A percentile compares a stretch with the other conserved stretches of the same genome.
These are phyloP conservation scores for Achroia grisella DNA, from an alignment of 1,140 invertebrate species.

Conservation along the genomic window DNA sequence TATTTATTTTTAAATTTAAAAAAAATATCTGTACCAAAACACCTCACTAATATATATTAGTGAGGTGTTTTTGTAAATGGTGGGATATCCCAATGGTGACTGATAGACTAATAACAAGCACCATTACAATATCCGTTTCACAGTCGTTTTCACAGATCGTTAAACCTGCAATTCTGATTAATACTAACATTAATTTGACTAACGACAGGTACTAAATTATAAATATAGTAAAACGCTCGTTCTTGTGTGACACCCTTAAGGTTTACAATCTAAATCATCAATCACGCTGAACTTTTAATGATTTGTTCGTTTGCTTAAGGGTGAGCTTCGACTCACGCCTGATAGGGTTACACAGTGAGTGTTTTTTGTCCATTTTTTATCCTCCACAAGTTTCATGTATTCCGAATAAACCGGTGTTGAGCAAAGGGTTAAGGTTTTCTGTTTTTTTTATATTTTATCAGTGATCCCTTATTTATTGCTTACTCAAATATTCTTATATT, in stretches of 20 bases:
- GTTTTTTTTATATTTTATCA: constrained; percentile 2
- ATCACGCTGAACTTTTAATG: constrained; percentile 48
- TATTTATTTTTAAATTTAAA: no score
- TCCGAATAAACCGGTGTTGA: not conserved
- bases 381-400: constrained; percentile 2
- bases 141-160: constrained; percentile 1
- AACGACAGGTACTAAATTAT: not conserved
- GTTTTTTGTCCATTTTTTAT: constrained; percentile 18
- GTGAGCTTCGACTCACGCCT: constrained; percentile 35
- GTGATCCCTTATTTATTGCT: not conserved
- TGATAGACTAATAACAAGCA: no score
- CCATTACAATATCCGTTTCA: not conserved
- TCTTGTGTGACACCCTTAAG: constrained; percentile 13
- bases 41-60: no score
- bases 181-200: not conserved
- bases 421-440: constrained; percentile 13
- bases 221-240: not conserved
- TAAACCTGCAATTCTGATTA: not conserved
- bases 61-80: no score
- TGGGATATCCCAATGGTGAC: no score
- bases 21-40: no score
- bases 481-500: no score
- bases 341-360: constrained; percentile 37
- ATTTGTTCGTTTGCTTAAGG: constrained; percentile 38
- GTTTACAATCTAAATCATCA: constrained; percentile 46